Evolutionary conservation across 2,113 vertebrate genomes (phyloP).

Genomic region (Heterochromis multidens): DNA sequence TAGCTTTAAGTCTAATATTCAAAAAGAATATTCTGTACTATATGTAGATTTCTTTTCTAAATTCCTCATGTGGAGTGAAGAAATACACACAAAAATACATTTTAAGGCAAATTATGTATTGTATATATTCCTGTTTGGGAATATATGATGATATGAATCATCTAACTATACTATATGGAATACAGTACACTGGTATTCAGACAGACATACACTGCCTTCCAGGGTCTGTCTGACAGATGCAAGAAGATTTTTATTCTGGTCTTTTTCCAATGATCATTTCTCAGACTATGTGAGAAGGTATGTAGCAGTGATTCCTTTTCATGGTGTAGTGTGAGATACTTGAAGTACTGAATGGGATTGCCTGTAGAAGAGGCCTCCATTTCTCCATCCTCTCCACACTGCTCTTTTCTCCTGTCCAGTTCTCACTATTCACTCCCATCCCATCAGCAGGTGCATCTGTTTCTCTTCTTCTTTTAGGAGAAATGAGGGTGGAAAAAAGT

Average conservation of each 20-base stretch:
- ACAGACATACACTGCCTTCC: not conserved
- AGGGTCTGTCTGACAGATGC: not conserved
- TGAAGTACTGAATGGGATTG: not conserved
- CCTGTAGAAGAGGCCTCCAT: not conserved
- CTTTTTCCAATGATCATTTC: not conserved
- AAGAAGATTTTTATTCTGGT: not conserved
- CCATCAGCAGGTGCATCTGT: constrained; percentile 23
- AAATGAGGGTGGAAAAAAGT: constrained; percentile 21
- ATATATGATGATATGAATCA: not conserved
- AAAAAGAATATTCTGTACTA: not conserved
- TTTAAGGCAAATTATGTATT: not conserved
- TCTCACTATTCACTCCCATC: constrained; percentile 15
- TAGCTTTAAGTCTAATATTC: not conserved
- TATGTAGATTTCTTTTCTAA: not conserved
- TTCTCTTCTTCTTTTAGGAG: not conserved
- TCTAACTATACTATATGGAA: not conserved
- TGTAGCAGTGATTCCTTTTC: not conserved
- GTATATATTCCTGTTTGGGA: not conserved
- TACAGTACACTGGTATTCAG: not conserved
- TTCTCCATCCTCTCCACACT: not conserved
- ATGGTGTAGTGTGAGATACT: not conserved
- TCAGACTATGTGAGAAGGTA: not conserved
- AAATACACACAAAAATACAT: fast-evolving
- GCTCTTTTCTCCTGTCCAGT: constrained; percentile 4
- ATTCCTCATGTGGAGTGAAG: not conserved